These are phyloP conservation scores for Ecdyonurus torrentis DNA, from an alignment of 2,888 invertebrate genomes.

Conservation along the genomic window DNA sequence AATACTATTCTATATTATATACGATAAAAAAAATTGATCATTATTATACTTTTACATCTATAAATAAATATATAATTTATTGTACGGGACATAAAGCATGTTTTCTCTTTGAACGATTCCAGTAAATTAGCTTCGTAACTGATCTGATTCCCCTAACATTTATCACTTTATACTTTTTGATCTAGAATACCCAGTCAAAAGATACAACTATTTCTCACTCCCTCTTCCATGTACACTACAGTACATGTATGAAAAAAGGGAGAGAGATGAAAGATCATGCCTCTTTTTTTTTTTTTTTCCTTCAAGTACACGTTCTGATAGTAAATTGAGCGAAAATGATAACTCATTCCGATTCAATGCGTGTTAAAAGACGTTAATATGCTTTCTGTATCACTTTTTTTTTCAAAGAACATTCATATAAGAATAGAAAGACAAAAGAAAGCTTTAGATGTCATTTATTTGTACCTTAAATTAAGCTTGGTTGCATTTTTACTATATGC, in stretches of 20 bases:
- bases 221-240: neutral
- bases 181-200: neutral
- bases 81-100: neutral
- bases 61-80: neutral
- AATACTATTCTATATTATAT: too few relatives aligned
- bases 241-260: neutral
- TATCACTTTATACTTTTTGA: neutral
- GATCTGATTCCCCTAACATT: neutral
- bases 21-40: too few relatives aligned
- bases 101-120: neutral
- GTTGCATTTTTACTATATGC: too few relatives aligned
- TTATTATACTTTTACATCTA: too few relatives aligned
- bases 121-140: conserved; percentile 2
- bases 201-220: too few relatives aligned
- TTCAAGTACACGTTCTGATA: neutral
- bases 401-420: neutral
- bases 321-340: conserved; percentile 10
- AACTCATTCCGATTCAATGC: conserved; percentile 5
- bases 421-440: too few relatives aligned
- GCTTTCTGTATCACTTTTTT: too few relatives aligned
- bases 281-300: neutral
- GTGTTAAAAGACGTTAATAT: neutral
- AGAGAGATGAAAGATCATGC: neutral
- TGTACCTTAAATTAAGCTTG: too few relatives aligned
- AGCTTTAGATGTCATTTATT: too few relatives aligned